Conservation (phyloP, 2,888 invertebrate species). For the Coelopa pilipes region DNA sequence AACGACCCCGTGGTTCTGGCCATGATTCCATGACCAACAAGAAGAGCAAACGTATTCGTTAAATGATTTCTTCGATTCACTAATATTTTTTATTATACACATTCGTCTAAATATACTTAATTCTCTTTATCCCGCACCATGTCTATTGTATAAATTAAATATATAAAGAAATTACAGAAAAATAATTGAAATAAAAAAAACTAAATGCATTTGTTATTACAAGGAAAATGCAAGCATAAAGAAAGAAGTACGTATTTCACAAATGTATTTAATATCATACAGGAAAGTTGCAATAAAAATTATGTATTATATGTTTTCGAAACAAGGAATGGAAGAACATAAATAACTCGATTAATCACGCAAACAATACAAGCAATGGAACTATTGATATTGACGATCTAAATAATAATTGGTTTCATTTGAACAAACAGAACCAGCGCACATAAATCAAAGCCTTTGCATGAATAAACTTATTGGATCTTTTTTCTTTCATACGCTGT, state of each 20-base stretch:
- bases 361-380: neutral
- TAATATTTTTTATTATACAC: slow-evolving; percentile 21
- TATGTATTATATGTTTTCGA: neutral
- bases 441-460: neutral
- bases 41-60: slow-evolving; percentile 11
- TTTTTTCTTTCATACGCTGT: slow-evolving; percentile 3
- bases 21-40: neutral
- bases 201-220: slow-evolving; percentile 1
- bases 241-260: neutral
- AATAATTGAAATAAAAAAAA: neutral
- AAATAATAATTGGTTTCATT: neutral
- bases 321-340: neutral
- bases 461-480: neutral
- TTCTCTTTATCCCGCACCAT: slow-evolving; percentile 30
- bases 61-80: slow-evolving; percentile 5
- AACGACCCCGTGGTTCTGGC: neutral
- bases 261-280: slow-evolving; percentile 15
- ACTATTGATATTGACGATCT: neutral
- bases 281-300: slow-evolving; percentile 5
- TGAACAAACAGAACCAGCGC: slow-evolving; percentile 12
- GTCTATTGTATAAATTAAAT: slow-evolving; percentile 17
- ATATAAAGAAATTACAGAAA: slow-evolving; percentile 15
- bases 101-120: slow-evolving; percentile 20
- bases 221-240: slow-evolving; percentile 1
- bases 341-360: neutral